Evolutionary conservation across 2,113 vertebrate genomes (phyloP).

Genomic region (Laticauda colubrina): DNA sequence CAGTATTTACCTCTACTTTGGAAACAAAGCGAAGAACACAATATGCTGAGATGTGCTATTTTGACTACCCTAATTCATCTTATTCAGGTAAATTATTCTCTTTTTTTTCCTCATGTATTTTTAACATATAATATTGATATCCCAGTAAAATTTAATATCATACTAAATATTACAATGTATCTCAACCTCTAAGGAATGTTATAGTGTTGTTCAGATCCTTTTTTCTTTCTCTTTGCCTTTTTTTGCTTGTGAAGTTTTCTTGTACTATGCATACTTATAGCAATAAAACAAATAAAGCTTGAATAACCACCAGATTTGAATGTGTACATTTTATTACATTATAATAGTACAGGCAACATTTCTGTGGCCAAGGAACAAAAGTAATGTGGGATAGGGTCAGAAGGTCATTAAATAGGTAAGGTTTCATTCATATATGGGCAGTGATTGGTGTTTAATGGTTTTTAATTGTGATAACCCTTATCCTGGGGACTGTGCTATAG

Average conservation of each 20-base stretch:
- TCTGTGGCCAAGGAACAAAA: background rate
- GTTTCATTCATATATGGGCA: background rate
- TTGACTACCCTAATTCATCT: slow-evolving; percentile 92
- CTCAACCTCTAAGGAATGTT: background rate
- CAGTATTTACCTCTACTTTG: slow-evolving; percentile 96
- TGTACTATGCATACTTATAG: background rate
- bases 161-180: background rate
- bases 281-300: background rate
- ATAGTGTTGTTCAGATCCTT: background rate
- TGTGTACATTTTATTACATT: background rate
- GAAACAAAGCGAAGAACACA: slow-evolving; percentile 98
- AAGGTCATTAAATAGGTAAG: background rate
- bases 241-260: background rate
- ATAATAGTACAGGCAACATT: background rate
- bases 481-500: background rate
- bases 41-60: slow-evolving; percentile 98
- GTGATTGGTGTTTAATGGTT: background rate
- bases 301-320: background rate
- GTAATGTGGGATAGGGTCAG: background rate
- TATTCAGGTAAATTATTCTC: slow-evolving; percentile 78
- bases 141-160: background rate
- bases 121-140: background rate
- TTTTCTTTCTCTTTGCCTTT: background rate
- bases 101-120: background rate
- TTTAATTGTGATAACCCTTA: background rate